A percentile compares a stretch with the other conserved stretches of the same genome.
These are phyloP conservation scores for Amblyornis subalaris DNA, from an alignment of 2,113 vertebrate genomes.

Conservation along the genomic window DNA sequence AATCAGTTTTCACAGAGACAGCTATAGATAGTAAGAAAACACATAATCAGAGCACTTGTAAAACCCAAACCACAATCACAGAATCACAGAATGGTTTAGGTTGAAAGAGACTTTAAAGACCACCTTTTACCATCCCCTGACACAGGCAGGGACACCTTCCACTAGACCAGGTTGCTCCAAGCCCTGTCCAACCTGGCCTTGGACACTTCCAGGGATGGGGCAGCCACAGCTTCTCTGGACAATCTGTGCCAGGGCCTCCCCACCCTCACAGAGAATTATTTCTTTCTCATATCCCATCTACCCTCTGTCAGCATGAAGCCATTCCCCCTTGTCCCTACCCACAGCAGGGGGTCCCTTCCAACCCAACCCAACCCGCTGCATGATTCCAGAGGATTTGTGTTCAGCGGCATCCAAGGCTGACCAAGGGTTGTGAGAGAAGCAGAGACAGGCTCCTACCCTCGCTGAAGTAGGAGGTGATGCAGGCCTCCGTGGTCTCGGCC, in stretches of 20 bases:
- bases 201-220: not conserved
- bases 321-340: too few relatives aligned
- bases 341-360: not conserved
- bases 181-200: accelerated
- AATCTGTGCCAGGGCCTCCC: not conserved
- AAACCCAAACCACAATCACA: not conserved
- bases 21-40: not conserved
- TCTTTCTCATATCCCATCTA: not conserved
- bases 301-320: too few relatives aligned
- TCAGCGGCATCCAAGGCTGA: accelerated
- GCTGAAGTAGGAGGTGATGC: conserved; percentile 88
- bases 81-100: not conserved
- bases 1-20: not conserved
- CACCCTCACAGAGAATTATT: not conserved
- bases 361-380: not conserved
- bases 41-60: not conserved
- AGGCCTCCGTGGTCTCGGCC: conserved; percentile 90
- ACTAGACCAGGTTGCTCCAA: not conserved
- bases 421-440: not conserved
- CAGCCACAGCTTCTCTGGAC: not conserved
- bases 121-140: not conserved
- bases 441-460: conserved; percentile 61
- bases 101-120: not conserved
- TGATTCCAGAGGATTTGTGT: accelerated
- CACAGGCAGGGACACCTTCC: not conserved